Base-by-base conservation (phyloP, 2,113 vertebrate genomes). In the Neoarius graeffei region DNA sequence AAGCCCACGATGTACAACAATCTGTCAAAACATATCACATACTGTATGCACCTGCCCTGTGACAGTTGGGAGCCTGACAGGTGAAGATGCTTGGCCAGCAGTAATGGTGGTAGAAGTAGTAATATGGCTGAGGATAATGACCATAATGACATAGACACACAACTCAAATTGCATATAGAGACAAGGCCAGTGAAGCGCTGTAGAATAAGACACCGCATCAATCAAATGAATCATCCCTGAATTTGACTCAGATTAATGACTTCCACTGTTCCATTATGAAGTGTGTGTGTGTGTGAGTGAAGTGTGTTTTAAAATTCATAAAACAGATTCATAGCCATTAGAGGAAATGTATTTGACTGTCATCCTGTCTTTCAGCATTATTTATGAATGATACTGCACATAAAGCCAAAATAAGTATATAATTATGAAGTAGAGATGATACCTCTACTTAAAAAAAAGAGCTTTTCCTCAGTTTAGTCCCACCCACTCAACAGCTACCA, bases 231-330 rank as follows among this genome's bases (percentile, higher is more conserved):
- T 90, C 81, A 86, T 30, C 64, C 60, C 71, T 64, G 74, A 73
- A 62, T 85, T 77, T 81, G 86, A 84, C 85, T 90, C 23, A 84
- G 71, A 90, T 84, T 81, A 84, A 90, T 84, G 25, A 86, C 80
- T 50, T 74, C 20, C 23, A 19, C 17, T 86, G 19, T 23, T 66
- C 71, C 50, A 80, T 84, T 80, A 84, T 76, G 20, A 48, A 48
- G 25, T 25, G 13, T 81, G 27, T 79, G 57, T 64, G 52, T 82
- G 54, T 85, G 66, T 27, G 23, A 87, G 85, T 84, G 64, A 11
- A 14, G 25, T 54, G 73, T 52, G 50, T 13, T 52, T 79, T 5
- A 42, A 79, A 54, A 79, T 79, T 30, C 27, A 30, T 30, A 30
- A 67, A 67, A 67, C 10, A 27, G 64, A 27, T 67, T 67, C 64